These are phyloP conservation scores for Octodon degus DNA, from an alignment of 2,113 vertebrate genomes.

Conservation along the genomic window DNA sequence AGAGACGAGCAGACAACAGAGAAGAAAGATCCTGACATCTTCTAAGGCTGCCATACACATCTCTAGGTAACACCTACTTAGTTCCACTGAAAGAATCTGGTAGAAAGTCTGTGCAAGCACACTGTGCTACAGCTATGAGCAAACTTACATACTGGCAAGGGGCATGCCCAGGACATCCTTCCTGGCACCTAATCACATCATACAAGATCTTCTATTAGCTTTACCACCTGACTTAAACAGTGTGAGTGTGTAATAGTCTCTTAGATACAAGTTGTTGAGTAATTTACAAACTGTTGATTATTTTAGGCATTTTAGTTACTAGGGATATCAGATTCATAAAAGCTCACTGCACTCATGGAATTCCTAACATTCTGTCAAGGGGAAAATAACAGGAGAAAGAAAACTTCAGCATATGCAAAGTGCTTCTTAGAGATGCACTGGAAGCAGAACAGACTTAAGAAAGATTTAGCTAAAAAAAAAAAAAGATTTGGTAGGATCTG, in stretches of 20 bases:
- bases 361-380: not conserved
- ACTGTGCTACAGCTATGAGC: not conserved
- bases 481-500: not conserved
- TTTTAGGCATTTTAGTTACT: not conserved
- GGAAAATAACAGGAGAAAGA: not conserved
- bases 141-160: not conserved
- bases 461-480: no score
- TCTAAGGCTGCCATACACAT: not conserved
- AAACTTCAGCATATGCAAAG: not conserved
- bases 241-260: not conserved
- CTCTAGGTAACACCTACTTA: not conserved
- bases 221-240: not conserved
- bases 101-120: not conserved
- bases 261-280: not conserved
- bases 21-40: not conserved
- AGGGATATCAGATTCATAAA: not conserved
- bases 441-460: not conserved
- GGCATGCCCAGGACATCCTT: not conserved
- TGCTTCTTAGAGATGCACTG: not conserved
- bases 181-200: not conserved
- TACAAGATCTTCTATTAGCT: not conserved
- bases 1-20: not conserved
- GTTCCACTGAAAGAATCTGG: not conserved
- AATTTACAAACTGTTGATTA: not conserved
- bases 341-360: not conserved